phyloP scores from a whole-genome alignment of 2,888 invertebrate genomes.

The Papilio protenor region DNA sequence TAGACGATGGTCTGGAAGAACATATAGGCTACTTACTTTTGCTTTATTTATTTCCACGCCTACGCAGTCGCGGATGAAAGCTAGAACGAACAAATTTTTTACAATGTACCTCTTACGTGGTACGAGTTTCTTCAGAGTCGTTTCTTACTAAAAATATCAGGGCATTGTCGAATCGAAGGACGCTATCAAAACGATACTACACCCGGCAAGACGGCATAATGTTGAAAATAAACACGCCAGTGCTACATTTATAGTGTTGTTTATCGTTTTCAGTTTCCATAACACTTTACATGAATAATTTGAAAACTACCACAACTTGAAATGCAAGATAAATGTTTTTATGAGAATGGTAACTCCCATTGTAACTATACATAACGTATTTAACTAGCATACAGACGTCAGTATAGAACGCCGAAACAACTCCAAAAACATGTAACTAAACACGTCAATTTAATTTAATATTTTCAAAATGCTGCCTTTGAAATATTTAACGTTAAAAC shows the following conservation, averaged over 20 bases:
- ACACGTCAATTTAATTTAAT: neutral
- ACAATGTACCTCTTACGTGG: neutral
- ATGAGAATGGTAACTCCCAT: too few relatives aligned
- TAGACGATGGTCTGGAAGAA: too few relatives aligned
- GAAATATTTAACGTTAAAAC: constrained; percentile 19
- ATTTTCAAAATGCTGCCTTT: neutral
- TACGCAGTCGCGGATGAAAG: too few relatives aligned
- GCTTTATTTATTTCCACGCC: too few relatives aligned
- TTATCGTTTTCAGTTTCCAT: neutral
- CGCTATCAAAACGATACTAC: neutral
- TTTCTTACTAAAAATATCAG: neutral
- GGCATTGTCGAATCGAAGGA: neutral
- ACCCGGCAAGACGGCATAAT: neutral
- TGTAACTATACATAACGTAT: neutral
- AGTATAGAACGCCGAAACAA: neutral
- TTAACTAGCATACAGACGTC: neutral
- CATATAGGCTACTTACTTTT: too few relatives aligned
- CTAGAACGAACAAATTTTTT: neutral
- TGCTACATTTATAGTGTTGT: constrained; percentile 7
- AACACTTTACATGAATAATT: neutral
- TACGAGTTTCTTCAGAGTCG: neutral
- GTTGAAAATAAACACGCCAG: constrained; percentile 27
- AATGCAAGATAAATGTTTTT: neutral
- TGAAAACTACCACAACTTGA: neutral
- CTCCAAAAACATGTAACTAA: neutral